Conservation (phyloP, 2,113 vertebrate species). For the Crotophaga sulcirostris region DNA sequence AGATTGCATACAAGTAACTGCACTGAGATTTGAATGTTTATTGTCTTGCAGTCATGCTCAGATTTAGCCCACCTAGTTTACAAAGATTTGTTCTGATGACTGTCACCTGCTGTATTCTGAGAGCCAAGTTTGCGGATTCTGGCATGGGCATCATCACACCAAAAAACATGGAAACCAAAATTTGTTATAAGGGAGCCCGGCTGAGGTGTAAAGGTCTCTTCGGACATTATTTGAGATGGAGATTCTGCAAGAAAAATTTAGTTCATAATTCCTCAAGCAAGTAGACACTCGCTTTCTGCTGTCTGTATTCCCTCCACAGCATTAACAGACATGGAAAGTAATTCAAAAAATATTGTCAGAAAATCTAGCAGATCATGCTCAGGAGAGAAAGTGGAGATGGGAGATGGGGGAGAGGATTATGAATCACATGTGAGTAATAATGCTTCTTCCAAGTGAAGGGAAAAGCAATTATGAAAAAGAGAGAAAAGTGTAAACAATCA, state of each 20-base stretch:
- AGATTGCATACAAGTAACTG: neutral
- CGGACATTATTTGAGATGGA: neutral
- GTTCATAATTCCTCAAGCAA: neutral
- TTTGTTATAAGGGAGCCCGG: neutral
- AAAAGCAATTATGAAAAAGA: neutral
- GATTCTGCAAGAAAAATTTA: neutral
- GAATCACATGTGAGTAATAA: slow-evolving; percentile 51
- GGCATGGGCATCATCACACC: neutral
- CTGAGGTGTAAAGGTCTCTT: neutral
- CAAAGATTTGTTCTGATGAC: neutral
- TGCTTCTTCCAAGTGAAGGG: neutral
- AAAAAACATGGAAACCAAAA: neutral
- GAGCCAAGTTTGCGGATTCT: neutral
- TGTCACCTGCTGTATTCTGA: neutral
- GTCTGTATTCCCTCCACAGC: neutral
- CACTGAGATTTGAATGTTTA: neutral
- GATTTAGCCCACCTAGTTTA: neutral
- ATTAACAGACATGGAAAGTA: neutral
- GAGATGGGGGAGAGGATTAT: slow-evolving; percentile 19
- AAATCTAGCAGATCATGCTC: slow-evolving; percentile 26
- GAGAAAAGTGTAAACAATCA: neutral
- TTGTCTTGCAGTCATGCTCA: neutral
- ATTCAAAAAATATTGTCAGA: neutral
- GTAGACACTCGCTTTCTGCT: neutral
- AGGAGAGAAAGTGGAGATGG: neutral